These are phyloP conservation scores for Pachydiplax longipennis DNA, from an alignment of 2,888 invertebrate species.

Conservation along the genomic window DNA sequence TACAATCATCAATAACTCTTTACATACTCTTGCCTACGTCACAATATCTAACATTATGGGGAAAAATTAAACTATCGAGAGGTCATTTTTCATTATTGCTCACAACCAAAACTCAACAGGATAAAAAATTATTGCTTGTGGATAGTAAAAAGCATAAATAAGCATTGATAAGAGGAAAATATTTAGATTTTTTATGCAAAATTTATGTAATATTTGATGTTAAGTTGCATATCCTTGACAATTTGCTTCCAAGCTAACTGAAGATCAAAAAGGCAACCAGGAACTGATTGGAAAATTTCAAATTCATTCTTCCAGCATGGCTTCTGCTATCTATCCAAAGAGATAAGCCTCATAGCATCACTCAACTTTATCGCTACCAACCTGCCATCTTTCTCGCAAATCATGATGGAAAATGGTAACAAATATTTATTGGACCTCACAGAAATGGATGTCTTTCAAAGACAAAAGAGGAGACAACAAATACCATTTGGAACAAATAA, in stretches of 20 bases:
- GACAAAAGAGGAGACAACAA: slow-evolving; percentile 13
- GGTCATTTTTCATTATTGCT: neutral
- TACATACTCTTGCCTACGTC: neutral
- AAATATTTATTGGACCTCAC: neutral
- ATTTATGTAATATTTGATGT: neutral
- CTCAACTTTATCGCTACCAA: neutral
- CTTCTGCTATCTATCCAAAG: neutral
- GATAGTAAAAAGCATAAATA: neutral
- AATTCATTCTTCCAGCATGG: neutral
- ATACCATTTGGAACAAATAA: slow-evolving; percentile 3
- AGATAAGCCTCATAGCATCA: neutral
- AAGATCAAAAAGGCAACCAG: neutral
- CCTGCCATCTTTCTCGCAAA: neutral
- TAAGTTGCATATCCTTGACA: neutral
- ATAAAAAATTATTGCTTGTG: neutral
- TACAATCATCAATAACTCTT: slow-evolving; percentile 6
- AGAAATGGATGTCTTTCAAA: neutral
- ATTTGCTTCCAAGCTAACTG: neutral
- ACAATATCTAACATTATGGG: too few relatives aligned
- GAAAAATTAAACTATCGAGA: neutral
- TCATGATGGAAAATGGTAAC: neutral
- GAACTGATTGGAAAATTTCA: neutral
- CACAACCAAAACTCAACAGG: neutral
- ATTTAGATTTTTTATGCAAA: too few relatives aligned
- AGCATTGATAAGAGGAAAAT: neutral